phyloP scores from a whole-genome alignment of 2,888 invertebrate genomes.

The Oscheius sp. region DNA sequence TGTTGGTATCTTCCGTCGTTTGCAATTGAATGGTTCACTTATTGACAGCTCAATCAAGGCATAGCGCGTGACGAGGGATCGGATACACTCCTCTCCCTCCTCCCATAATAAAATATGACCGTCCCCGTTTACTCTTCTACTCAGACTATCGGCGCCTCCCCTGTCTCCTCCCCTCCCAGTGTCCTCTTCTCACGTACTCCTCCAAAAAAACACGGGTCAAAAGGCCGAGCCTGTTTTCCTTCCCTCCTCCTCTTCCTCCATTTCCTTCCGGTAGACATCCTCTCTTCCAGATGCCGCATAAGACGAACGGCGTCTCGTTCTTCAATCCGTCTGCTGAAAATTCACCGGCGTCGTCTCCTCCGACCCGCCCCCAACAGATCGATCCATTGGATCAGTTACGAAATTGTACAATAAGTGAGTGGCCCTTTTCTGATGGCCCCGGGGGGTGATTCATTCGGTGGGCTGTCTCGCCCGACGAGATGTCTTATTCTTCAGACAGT shows the following conservation, averaged over 20 bases:
- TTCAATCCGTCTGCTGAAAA: conserved; percentile 35
- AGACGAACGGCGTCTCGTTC: conserved; percentile 39
- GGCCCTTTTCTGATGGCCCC: neutral
- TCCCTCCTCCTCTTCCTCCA: neutral
- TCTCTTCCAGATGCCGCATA: conserved; percentile 34
- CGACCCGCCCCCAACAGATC: conserved; percentile 7
- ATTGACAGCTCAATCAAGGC: too few relatives aligned
- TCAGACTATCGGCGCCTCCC: neutral
- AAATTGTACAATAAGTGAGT: conserved; percentile 41
- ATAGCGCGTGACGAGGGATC: too few relatives aligned
- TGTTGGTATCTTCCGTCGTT: too few relatives aligned
- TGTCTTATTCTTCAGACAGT: too few relatives aligned
- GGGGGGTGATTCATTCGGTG: neutral
- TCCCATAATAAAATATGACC: neutral
- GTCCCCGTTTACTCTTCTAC: conserved; percentile 25
- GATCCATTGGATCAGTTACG: conserved; percentile 27
- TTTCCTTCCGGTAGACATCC: neutral
- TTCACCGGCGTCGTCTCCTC: conserved; percentile 10
- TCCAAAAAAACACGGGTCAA: neutral
- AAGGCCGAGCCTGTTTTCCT: neutral
- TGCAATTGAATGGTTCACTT: too few relatives aligned
- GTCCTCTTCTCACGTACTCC: neutral
- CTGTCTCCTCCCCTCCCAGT: too few relatives aligned
- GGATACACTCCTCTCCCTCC: too few relatives aligned
- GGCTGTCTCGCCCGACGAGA: neutral